Conservation (phyloP, 2,113 vertebrate species). For the Rhinoderma darwinii region DNA sequence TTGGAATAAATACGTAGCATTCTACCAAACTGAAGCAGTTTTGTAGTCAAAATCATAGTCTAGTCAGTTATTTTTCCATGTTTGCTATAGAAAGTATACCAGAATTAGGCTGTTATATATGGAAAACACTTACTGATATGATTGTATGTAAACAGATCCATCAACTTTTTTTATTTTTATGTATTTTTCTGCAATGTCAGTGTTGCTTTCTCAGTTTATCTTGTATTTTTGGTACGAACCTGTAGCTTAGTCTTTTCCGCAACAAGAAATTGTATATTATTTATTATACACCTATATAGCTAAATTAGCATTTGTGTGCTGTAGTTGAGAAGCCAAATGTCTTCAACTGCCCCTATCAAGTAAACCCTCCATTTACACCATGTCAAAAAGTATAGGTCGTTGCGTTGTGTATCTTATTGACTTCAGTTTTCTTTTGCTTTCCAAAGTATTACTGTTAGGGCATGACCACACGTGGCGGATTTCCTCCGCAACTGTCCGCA, state of each 20-base stretch:
- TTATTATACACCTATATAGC: background rate
- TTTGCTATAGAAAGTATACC: too few species aligned
- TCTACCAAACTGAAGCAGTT: background rate
- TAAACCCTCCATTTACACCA: background rate
- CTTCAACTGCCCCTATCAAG: background rate
- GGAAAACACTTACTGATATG: background rate
- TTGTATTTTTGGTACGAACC: background rate
- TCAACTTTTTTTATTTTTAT: background rate
- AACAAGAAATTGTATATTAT: background rate
- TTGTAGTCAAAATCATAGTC: background rate
- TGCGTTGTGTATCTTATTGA: background rate
- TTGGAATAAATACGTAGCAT: background rate
- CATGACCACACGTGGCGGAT: too few species aligned
- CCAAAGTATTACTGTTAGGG: too few species aligned
- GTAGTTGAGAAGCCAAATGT: background rate
- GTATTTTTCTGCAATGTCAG: background rate
- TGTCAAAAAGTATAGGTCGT: background rate
- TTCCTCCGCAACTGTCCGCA: too few species aligned
- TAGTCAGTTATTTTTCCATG: too few species aligned
- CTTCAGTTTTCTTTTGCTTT: background rate
- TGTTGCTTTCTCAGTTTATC: background rate
- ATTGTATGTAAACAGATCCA: background rate
- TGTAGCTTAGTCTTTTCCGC: background rate
- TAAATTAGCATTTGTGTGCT: background rate
- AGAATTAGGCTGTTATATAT: too few species aligned